Base-by-base conservation (phyloP, 2,888 invertebrate genomes). In the Xestia ashworthii region DNA sequence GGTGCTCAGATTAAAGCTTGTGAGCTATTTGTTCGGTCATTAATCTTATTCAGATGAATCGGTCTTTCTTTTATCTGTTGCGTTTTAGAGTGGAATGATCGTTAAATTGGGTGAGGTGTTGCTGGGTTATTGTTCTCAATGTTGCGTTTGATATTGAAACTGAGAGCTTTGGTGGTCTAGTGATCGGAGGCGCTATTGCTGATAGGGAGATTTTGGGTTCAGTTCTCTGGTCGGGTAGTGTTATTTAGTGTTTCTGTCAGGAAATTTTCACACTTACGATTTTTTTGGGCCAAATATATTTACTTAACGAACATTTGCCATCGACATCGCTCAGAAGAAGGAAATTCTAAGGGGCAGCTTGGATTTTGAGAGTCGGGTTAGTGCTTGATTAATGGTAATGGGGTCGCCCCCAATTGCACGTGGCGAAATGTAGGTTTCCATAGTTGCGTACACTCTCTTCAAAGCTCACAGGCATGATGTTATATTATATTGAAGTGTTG, bases 21-120 rank as follows among this genome's bases (percentile, higher is more conserved):
- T 53, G 25, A 41, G 69, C 58, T 53, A 74, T 78, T 50, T 67
- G 75, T 66, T 60, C 38, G 74, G 72, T 62, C 78, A 75, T 82
- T 75, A 72, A 75, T 85, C 85, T 82, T 65, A n/a, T 73, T 83
- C 46, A 83, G 73, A 73, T 19, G 70, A 50, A 53, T 50, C n/a
- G 48, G 12, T 16, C 8, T 55, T n/a, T 76, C 41, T 69, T 74
- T 71, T 66, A 46, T 73, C 25, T 74, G 67, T 74, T 55, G 60
- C 66, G 14, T 38, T 67, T 67, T 82, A 62, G 82, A 82, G 67
- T 77, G 66, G 67, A 82, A 77, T 82, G 55, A 81, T 77, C 38
- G 16, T 4, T 75, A 46, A 65, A 73, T 68, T 68, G 53, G n/a
- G 25, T 41, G 14, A n/a, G 1, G 22, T 58, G 48, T 62, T 64